Evolutionary conservation across 2,888 invertebrate species (phyloP).

Genomic region (Magallana nippona): DNA sequence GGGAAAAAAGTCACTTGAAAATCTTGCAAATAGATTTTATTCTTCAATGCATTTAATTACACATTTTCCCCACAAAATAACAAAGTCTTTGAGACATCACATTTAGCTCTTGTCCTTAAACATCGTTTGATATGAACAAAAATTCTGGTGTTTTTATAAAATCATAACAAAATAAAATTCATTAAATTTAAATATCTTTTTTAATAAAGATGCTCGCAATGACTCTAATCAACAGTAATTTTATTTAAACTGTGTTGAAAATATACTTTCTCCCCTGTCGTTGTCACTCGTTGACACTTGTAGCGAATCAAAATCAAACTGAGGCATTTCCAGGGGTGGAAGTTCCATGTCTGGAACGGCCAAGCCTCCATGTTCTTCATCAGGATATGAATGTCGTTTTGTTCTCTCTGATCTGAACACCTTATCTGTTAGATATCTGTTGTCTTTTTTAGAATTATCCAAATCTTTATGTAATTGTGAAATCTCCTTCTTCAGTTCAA

Average conservation of each 20-base stretch:
- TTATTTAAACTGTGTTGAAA: neutral
- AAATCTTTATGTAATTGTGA: conserved; percentile 69
- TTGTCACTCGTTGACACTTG: conserved; percentile 28
- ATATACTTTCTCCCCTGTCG: conserved; percentile 1
- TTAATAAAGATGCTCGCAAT: too few species aligned
- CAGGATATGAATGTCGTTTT: conserved; percentile 39
- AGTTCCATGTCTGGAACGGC: conserved; percentile 78
- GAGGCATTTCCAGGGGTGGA: conserved; percentile 84
- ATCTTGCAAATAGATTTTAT: too few species aligned
- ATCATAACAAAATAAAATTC: too few species aligned
- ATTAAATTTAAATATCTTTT: too few species aligned
- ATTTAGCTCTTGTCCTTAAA: too few species aligned
- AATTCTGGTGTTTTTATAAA: too few species aligned
- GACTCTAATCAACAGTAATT: too few species aligned
- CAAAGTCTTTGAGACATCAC: too few species aligned
- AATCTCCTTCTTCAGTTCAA: conserved; percentile 72
- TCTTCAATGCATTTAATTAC: too few species aligned
- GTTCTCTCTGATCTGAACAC: conserved; percentile 43
- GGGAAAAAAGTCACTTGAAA: too few species aligned
- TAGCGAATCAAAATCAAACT: conserved; percentile 82
- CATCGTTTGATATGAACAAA: too few species aligned
- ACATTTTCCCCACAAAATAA: too few species aligned
- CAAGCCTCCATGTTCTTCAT: conserved; percentile 31
- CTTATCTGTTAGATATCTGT: conserved; percentile 56
- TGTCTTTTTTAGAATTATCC: conserved; percentile 65